These are phyloP conservation scores for Agrypnia vestita DNA, from an alignment of 1,140 invertebrate genomes.

Conservation along the genomic window DNA sequence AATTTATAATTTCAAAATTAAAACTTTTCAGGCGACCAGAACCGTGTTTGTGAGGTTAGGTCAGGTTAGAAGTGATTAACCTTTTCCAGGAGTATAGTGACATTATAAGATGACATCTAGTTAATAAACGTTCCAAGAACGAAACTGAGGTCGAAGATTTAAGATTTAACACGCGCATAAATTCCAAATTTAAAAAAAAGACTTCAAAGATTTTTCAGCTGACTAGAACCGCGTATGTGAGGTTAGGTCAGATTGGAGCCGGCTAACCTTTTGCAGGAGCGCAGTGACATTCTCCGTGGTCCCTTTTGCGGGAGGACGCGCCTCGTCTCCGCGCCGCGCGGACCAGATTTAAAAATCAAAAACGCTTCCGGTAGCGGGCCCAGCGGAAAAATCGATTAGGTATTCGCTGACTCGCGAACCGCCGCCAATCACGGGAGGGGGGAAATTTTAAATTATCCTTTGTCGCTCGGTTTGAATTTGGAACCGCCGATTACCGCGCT, in stretches of 20 bases:
- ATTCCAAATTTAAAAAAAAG: no score
- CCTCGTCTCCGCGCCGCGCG: not conserved
- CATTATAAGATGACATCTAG: no score
- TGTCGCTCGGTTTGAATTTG: conserved; percentile 47
- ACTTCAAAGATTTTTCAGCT: not conserved
- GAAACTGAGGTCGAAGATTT: no score
- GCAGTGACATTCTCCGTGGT: not conserved
- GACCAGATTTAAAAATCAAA: conserved; percentile 58
- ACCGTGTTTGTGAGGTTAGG: no score
- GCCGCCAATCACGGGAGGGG: conserved; percentile 52
- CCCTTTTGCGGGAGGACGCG: not conserved
- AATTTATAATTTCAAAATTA: no score
- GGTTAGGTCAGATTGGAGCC: not conserved
- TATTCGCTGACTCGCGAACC: conserved; percentile 57
- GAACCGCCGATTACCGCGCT: conserved; percentile 56
- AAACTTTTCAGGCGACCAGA: no score
- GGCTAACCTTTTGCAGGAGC: not conserved
- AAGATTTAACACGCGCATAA: no score
- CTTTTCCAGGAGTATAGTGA: no score
- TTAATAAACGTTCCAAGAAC: no score
- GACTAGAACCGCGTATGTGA: no score
- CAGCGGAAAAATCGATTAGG: conserved; percentile 54
- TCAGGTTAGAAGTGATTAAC: no score
- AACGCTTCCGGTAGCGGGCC: conserved; percentile 50
- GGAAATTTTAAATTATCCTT: conserved; percentile 60